Conservation (phyloP, 1,140 invertebrate species). For the Sitophilus oryzae region DNA sequence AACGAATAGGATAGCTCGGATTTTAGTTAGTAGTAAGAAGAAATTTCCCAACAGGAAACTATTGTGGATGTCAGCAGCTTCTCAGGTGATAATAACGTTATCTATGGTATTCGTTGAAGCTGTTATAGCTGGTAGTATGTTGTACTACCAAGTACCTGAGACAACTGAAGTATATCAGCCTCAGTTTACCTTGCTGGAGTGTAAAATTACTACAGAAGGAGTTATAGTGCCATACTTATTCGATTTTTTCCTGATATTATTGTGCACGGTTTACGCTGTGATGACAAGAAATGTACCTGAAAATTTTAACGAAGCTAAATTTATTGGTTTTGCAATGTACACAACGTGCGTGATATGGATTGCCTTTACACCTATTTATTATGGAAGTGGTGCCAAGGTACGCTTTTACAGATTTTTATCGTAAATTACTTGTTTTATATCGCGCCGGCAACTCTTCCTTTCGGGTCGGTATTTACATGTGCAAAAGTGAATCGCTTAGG, state of each 20-base stretch:
- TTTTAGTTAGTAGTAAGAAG: slow-evolving; percentile 77
- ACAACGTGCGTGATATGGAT: slow-evolving; percentile 84
- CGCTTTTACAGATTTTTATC: too few species aligned
- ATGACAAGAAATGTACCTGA: slow-evolving; percentile 83
- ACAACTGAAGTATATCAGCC: slow-evolving; percentile 55
- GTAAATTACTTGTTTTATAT: too few species aligned
- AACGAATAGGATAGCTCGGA: slow-evolving; percentile 80
- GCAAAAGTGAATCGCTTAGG: too few species aligned
- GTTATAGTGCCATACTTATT: slow-evolving; percentile 73
- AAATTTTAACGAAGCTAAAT: slow-evolving; percentile 84
- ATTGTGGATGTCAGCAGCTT: slow-evolving; percentile 53
- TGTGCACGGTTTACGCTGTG: slow-evolving; percentile 80
- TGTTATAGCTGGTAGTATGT: slow-evolving; percentile 61
- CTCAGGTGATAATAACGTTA: slow-evolving; percentile 60
- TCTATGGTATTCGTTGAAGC: slow-evolving; percentile 66
- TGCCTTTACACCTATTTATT: slow-evolving; percentile 83
- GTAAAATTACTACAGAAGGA: slow-evolving; percentile 62
- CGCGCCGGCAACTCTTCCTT: too few species aligned
- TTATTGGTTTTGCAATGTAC: slow-evolving; percentile 82
- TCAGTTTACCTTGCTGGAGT: slow-evolving; percentile 57
- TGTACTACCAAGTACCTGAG: slow-evolving; percentile 63
- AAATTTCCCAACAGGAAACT: slow-evolving; percentile 73
- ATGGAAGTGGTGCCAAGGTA: slow-evolving; percentile 66
- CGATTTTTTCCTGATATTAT: slow-evolving; percentile 68
- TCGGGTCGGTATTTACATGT: too few species aligned